phyloP scores from a whole-genome alignment of 1,140 invertebrate species.

The Drosophila miranda region DNA sequence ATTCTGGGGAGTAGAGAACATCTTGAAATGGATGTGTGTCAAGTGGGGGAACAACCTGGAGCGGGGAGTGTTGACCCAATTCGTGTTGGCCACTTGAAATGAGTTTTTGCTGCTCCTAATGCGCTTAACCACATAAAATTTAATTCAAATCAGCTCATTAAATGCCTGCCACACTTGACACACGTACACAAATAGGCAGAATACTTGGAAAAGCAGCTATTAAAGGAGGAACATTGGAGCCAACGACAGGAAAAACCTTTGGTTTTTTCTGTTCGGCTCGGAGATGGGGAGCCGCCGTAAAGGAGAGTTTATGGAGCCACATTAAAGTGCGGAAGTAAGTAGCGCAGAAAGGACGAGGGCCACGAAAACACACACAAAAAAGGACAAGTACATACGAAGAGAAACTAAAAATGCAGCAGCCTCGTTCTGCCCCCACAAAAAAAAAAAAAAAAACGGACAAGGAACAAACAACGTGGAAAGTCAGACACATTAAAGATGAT shows the following conservation, averaged over 20 bases:
- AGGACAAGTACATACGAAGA: slow-evolving; percentile 15
- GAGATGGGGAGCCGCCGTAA: slow-evolving; percentile 38
- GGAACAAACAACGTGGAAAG: slow-evolving; percentile 51
- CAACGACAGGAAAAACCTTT: slow-evolving; percentile 48
- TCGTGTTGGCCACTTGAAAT: slow-evolving; percentile 30
- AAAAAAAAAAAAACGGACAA: slow-evolving; percentile 16
- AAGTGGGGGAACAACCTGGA: slow-evolving; percentile 26
- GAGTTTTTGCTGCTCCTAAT: slow-evolving; percentile 53
- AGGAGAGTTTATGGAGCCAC: slow-evolving; percentile 71
- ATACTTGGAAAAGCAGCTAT: slow-evolving; percentile 14
- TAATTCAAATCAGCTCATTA: slow-evolving; percentile 79
- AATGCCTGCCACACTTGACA: slow-evolving; percentile 69
- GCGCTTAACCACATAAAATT: slow-evolving; percentile 74
- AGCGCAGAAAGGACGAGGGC: slow-evolving; percentile 51
- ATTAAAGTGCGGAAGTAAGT: slow-evolving; percentile 77
- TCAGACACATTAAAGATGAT: slow-evolving; percentile 79
- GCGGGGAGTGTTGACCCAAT: slow-evolving; percentile 34
- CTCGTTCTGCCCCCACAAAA: background rate
- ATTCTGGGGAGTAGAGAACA: slow-evolving; percentile 1
- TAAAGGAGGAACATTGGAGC: slow-evolving; percentile 25
- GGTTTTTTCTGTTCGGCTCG: slow-evolving; percentile 50
- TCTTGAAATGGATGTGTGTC: slow-evolving; percentile 39
- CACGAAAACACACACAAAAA: slow-evolving; percentile 2
- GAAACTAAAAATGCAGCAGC: slow-evolving; percentile 57
- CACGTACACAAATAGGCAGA: slow-evolving; percentile 38